A percentile compares a stretch with the other conserved stretches of the same genome.
Evolutionary conservation across 1,140 invertebrate genomes (phyloP).

Genomic region (Carposina sasakii): DNA sequence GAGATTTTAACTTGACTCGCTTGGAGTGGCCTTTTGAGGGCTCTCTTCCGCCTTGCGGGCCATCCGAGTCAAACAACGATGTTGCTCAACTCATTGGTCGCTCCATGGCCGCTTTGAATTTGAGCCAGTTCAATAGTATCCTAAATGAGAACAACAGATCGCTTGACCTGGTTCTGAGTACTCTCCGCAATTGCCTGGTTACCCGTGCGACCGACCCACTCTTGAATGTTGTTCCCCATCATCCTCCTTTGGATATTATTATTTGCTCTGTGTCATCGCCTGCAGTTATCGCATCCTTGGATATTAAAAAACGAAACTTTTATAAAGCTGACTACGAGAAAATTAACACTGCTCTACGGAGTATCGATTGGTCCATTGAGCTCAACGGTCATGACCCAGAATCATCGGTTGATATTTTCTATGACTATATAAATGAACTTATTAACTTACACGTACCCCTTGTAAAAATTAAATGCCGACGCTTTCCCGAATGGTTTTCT

Average conservation of each 20-base stretch:
- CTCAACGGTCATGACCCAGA: neutral
- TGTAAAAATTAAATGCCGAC: neutral
- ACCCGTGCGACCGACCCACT: neutral
- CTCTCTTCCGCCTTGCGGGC: too few species aligned
- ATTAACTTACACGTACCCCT: constrained; percentile 2
- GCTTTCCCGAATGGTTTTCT: constrained; percentile 8
- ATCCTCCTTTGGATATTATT: neutral
- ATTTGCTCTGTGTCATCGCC: too few species aligned
- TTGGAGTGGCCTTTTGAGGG: too few species aligned
- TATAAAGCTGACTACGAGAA: neutral
- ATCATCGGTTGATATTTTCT: constrained; percentile 2
- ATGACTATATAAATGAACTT: neutral
- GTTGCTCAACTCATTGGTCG: too few species aligned
- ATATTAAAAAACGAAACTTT: neutral
- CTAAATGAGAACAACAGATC: neutral
- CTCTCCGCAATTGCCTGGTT: neutral
- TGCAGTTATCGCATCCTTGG: neutral
- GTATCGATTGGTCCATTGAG: constrained; percentile 3
- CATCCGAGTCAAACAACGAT: too few species aligned
- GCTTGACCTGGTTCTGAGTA: constrained; percentile 5
- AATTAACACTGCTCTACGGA: neutral
- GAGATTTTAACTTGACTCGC: too few species aligned
- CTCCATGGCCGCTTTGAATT: too few species aligned
- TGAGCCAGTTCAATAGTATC: constrained; percentile 1
- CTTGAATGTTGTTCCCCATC: neutral